Percentiles rank a stretch among this genome's conserved stretches.
phyloP scores from a whole-genome alignment of 2,888 invertebrate species.

The Acleris literana region DNA sequence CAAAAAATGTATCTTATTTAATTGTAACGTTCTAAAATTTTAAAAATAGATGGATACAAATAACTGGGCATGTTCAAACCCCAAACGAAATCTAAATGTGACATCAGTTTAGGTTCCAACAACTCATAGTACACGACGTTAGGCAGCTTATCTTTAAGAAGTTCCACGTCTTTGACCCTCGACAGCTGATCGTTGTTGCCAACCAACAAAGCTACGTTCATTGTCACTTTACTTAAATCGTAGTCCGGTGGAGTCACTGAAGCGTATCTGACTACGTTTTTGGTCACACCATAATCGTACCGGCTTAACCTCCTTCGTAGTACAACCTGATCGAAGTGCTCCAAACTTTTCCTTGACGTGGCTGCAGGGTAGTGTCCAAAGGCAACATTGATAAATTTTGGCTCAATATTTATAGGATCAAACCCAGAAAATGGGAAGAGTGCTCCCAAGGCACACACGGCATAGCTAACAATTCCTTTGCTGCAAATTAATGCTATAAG shows the following conservation, averaged over 20 bases:
- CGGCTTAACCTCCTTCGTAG: constrained; percentile 45
- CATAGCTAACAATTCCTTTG: constrained; percentile 17
- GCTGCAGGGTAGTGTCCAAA: constrained; percentile 54
- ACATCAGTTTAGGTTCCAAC: constrained; percentile 41
- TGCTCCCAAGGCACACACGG: constrained; percentile 5
- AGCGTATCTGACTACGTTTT: constrained; percentile 50
- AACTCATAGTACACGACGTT: constrained; percentile 45
- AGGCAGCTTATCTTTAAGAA: constrained; percentile 45
- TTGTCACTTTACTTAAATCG: constrained; percentile 51
- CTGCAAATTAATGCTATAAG: constrained; percentile 29
- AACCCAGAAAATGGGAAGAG: constrained; percentile 16
- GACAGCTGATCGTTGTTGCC: constrained; percentile 53
- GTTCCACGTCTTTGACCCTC: constrained; percentile 47
- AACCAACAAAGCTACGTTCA: constrained; percentile 48
- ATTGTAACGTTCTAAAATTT: constrained; percentile 7
- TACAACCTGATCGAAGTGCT: constrained; percentile 53
- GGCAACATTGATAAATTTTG: constrained; percentile 42
- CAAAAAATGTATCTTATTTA: neutral
- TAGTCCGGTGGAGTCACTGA: constrained; percentile 50
- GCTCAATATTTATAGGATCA: constrained; percentile 46
- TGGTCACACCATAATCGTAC: constrained; percentile 52
- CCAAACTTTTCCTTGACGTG: constrained; percentile 51
- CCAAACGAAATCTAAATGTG: constrained; percentile 58
- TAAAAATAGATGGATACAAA: constrained; percentile 34
- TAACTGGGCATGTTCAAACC: constrained; percentile 43